A percentile compares a stretch with the other conserved stretches of the same genome.
These are phyloP conservation scores for Tolmerus cingulatus DNA, from an alignment of 2,888 invertebrate species.

Conservation along the genomic window DNA sequence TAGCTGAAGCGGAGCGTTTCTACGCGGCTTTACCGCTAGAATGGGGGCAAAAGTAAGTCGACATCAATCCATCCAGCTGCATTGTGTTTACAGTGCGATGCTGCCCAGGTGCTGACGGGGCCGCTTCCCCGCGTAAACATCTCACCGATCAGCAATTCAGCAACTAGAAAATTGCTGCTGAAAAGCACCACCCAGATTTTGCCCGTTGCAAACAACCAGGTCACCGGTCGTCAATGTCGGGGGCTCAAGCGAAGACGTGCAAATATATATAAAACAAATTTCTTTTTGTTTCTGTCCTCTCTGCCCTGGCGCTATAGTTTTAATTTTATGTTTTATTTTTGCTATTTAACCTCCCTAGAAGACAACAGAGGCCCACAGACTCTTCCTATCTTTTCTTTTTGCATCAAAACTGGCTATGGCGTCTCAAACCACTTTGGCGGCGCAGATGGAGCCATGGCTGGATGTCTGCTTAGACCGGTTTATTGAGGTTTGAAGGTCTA, in stretches of 20 bases:
- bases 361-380: neutral
- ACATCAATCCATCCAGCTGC: neutral
- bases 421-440: neutral
- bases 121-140: neutral
- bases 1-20: neutral
- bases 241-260: neutral
- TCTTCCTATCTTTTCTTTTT: neutral
- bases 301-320: neutral
- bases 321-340: neutral
- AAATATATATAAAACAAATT: neutral
- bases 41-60: neutral
- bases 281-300: neutral
- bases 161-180: neutral
- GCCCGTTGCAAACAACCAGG: neutral
- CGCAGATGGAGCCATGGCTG: neutral
- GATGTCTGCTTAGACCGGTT: slow-evolving; percentile 13
- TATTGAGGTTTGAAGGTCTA: slow-evolving; percentile 37
- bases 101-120: neutral
- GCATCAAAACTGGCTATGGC: neutral
- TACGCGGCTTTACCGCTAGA: neutral
- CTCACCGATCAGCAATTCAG: neutral
- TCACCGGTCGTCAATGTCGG: neutral
- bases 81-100: neutral
- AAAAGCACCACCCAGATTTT: neutral
- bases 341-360: neutral